A percentile compares a stretch with the other conserved stretches of the same genome.
phyloP scores from a whole-genome alignment of 2,797 vertebrate genomes.

The Ctenopoma multispine region DNA sequence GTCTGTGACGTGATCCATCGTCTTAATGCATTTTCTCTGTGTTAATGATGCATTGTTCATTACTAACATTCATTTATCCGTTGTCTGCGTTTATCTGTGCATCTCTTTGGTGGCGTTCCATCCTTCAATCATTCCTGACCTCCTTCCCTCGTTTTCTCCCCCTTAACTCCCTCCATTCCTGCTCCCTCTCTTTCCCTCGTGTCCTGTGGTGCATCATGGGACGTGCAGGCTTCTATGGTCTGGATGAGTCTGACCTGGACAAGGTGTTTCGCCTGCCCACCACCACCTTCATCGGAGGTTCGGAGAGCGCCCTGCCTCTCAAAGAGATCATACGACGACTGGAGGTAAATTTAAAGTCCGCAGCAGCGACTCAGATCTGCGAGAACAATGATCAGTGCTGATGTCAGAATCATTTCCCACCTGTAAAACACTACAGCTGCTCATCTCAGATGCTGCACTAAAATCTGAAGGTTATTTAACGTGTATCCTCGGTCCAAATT shows the following conservation, averaged over 20 bases:
- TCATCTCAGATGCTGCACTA: too few relatives aligned
- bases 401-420: too few relatives aligned
- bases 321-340: slow-evolving; percentile 95
- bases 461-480: too few relatives aligned
- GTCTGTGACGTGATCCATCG: background rate
- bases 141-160: slow-evolving; percentile 17
- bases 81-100: background rate
- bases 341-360: slow-evolving; percentile 84
- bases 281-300: slow-evolving; percentile 96
- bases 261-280: slow-evolving; percentile 96
- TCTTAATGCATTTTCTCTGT: background rate
- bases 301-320: slow-evolving; percentile 89
- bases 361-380: too few relatives aligned
- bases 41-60: background rate
- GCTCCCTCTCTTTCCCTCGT: background rate
- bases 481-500: too few relatives aligned
- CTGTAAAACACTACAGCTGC: too few relatives aligned
- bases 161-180: background rate
- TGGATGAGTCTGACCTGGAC: slow-evolving; percentile 93
- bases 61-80: background rate
- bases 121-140: slow-evolving; percentile 30
- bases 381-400: too few relatives aligned
- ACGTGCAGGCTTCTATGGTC: slow-evolving; percentile 91
- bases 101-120: background rate
- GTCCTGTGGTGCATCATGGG: slow-evolving; percentile 68